These are phyloP conservation scores for Desoria tigrina DNA, from an alignment of 2,888 invertebrate genomes.

Conservation along the genomic window DNA sequence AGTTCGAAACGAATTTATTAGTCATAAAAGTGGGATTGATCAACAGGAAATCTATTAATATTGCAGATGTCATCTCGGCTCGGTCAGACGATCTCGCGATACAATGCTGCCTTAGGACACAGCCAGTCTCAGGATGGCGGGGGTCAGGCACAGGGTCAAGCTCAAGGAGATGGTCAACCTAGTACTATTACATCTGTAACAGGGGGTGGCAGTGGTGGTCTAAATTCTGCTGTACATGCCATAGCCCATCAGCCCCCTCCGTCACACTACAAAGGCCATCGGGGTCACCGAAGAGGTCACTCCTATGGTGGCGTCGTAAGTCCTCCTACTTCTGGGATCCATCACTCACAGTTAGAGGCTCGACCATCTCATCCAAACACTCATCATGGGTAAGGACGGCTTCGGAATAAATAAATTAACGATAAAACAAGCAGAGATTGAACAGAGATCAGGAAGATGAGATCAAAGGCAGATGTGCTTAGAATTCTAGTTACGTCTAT, in stretches of 20 bases:
- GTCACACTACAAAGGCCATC: slow-evolving; percentile 47
- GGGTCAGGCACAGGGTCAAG: slow-evolving; percentile 20
- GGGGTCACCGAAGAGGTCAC: slow-evolving; percentile 50
- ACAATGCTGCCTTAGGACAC: slow-evolving; percentile 38
- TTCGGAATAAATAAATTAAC: too few relatives aligned
- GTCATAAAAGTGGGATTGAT: too few relatives aligned
- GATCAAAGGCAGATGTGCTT: too few relatives aligned
- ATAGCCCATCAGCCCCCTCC: slow-evolving; percentile 39
- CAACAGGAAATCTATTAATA: neutral
- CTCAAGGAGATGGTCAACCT: slow-evolving; percentile 4
- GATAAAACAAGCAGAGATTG: too few relatives aligned
- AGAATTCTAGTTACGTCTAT: neutral
- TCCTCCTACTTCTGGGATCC: slow-evolving; percentile 45
- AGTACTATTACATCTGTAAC: slow-evolving; percentile 13
- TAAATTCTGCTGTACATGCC: slow-evolving; percentile 24
- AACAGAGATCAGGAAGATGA: too few relatives aligned
- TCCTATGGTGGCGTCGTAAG: slow-evolving; percentile 52
- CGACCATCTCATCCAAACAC: slow-evolving; percentile 53
- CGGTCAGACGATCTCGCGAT: slow-evolving; percentile 47
- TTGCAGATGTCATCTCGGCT: slow-evolving; percentile 47
- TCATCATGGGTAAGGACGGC: slow-evolving; percentile 49
- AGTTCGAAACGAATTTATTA: too few relatives aligned
- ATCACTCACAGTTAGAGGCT: slow-evolving; percentile 51
- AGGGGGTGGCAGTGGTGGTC: neutral
- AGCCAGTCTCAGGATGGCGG: neutral